phyloP scores from a whole-genome alignment of 2,797 vertebrate genomes.

The Rhinoraja longicauda region DNA sequence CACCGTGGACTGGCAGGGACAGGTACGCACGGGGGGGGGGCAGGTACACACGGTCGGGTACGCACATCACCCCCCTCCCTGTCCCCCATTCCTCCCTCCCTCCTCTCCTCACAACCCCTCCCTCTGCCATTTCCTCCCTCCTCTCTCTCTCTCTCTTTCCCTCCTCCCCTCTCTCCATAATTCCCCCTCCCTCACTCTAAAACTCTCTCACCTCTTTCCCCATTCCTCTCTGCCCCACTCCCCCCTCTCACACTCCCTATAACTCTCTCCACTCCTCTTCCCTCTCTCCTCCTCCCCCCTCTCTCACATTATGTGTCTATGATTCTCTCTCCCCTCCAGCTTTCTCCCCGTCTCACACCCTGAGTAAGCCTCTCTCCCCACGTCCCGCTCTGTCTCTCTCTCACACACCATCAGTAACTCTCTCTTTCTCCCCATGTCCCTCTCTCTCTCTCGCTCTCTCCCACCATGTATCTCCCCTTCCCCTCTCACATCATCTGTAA shows the following conservation, averaged over 20 bases:
- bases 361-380: too few relatives aligned
- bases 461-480: background rate
- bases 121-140: background rate
- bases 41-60: slow-evolving; percentile 65
- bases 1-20: slow-evolving; percentile 88
- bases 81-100: background rate
- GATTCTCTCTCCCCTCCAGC: too few relatives aligned
- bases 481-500: slow-evolving; percentile 46
- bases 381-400: too few relatives aligned
- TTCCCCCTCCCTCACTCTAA: background rate
- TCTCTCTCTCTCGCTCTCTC: background rate
- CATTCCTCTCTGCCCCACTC: background rate
- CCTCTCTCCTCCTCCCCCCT: too few relatives aligned
- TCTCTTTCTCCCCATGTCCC: background rate
- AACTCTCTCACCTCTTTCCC: too few relatives aligned
- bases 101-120: background rate
- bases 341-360: slow-evolving; percentile 46
- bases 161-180: background rate
- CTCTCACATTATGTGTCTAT: background rate
- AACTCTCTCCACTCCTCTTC: background rate
- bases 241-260: background rate
- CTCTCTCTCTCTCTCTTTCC: background rate
- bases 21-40: slow-evolving; percentile 60
- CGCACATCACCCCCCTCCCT: background rate
- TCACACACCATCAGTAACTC: background rate